phyloP scores from a whole-genome alignment of 2,113 vertebrate species.

The Erythrocercus mccallii region DNA sequence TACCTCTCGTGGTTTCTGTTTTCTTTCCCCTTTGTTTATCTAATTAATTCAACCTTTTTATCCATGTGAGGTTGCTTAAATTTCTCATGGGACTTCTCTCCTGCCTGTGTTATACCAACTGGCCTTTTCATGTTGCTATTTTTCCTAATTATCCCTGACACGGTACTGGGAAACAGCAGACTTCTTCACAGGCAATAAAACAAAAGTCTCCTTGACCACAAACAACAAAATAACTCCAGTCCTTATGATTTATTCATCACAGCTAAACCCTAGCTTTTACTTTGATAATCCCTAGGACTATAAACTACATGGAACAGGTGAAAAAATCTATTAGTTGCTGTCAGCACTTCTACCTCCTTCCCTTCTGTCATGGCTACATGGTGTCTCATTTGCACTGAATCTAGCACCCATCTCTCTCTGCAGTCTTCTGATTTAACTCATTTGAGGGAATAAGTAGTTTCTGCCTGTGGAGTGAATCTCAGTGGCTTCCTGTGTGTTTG shows the following conservation, averaged over 20 bases:
- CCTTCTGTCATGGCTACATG: neutral
- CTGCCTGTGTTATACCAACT: neutral
- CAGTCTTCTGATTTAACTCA: neutral
- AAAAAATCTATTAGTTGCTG: neutral
- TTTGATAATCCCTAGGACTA: neutral
- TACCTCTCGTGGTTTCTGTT: neutral
- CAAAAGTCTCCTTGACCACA: neutral
- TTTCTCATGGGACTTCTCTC: constrained; percentile 3
- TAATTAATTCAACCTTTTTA: constrained; percentile 4
- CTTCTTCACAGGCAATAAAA: neutral
- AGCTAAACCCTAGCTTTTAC: neutral
- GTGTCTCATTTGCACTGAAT: neutral
- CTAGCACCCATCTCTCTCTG: neutral
- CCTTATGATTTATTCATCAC: neutral
- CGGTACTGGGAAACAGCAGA: neutral
- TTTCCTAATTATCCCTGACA: constrained; percentile 36
- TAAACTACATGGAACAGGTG: neutral
- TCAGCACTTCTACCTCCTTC: neutral
- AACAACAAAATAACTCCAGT: neutral
- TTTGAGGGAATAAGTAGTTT: neutral
- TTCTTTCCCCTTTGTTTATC: neutral
- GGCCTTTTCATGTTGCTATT: constrained; percentile 29
- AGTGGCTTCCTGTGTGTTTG: neutral
- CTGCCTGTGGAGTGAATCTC: neutral
- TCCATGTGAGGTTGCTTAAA: neutral